Conservation (phyloP, 1,140 invertebrate species). For the Sweltsa coloradensis region DNA sequence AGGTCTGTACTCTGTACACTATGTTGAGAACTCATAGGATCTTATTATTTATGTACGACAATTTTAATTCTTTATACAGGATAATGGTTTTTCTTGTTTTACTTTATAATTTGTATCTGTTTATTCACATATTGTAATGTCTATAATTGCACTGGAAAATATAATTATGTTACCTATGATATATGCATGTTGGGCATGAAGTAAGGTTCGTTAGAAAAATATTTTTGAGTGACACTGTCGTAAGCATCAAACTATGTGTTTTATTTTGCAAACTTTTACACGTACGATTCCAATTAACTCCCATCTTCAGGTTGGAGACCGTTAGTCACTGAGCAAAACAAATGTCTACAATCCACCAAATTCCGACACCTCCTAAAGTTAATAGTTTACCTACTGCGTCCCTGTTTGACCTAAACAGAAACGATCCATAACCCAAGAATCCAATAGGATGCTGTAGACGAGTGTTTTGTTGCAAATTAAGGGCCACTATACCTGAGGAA, state of each 20-base stretch:
- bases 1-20: no score
- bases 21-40: no score
- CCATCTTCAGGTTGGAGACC: slow-evolving; percentile 90
- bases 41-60: no score
- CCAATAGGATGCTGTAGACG: slow-evolving; percentile 91
- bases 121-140: no score
- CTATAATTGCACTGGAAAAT: no score
- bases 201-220: not conserved
- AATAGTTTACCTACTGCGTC: slow-evolving; percentile 93
- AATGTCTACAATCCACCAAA: slow-evolving; percentile 99
- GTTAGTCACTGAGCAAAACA: slow-evolving; percentile 86
- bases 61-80: no score
- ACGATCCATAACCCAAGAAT: slow-evolving; percentile 88
- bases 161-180: not conserved
- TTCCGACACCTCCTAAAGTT: slow-evolving; percentile 89
- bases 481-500: slow-evolving; percentile 74
- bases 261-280: not conserved
- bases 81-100: no score
- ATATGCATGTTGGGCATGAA: not conserved
- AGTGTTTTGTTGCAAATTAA: slow-evolving; percentile 95
- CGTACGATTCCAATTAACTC: slow-evolving; percentile 32
- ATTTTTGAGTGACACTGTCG: not conserved
- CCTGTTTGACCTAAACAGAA: slow-evolving; percentile 97
- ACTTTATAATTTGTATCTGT: no score
- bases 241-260: not conserved